phyloP scores from a whole-genome alignment of 2,888 invertebrate genomes.

The Tryphoninae sp. region DNA sequence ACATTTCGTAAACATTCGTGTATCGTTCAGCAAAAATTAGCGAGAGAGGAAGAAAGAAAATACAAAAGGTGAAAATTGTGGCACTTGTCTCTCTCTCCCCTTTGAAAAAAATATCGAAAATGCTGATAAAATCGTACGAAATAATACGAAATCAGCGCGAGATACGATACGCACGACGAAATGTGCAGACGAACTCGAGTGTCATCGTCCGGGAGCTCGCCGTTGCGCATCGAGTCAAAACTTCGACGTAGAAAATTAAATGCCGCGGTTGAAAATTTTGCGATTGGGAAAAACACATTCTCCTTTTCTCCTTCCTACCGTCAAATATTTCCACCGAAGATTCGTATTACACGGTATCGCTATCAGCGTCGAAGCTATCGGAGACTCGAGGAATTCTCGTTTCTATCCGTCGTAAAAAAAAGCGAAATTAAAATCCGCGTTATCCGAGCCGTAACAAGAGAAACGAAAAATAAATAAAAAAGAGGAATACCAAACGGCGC shows the following conservation, averaged over 20 bases:
- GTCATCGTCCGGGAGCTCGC: background rate
- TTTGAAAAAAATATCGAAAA: no score
- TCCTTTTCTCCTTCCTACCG: background rate
- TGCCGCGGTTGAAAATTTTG: no score
- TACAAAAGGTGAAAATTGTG: no score
- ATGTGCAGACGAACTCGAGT: background rate
- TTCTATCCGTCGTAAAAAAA: background rate
- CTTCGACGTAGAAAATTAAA: no score
- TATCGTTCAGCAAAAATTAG: no score
- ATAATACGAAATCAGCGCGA: background rate
- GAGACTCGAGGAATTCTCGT: slow-evolving; percentile 22
- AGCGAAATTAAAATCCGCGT: slow-evolving; percentile 2
- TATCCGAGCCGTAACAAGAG: background rate
- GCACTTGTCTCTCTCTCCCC: no score
- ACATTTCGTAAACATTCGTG: no score
- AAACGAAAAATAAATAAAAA: background rate
- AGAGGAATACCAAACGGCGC: background rate
- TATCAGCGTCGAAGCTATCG: background rate
- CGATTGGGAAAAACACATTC: no score
- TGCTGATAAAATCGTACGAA: no score
- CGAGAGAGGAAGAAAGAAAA: no score
- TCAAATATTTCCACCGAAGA: slow-evolving; percentile 7
- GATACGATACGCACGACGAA: background rate
- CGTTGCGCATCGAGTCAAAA: background rate
- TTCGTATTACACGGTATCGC: slow-evolving; percentile 32